Percentiles rank a stretch among this genome's conserved stretches.
phyloP scores from a whole-genome alignment of 2,888 invertebrate genomes.

The Cerastis leucographa region DNA sequence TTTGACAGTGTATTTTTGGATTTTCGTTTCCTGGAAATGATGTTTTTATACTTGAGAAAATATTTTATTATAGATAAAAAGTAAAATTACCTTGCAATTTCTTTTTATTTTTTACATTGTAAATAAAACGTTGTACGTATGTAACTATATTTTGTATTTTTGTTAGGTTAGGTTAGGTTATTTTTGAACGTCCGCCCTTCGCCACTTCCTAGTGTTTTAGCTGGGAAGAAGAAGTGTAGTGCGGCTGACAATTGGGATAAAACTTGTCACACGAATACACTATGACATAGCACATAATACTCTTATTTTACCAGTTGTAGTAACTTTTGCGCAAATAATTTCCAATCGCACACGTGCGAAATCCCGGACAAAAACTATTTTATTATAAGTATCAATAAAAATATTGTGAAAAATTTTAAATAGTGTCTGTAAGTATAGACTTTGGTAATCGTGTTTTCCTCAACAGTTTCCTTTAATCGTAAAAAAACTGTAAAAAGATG shows the following conservation, averaged over 20 bases:
- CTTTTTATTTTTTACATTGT: too few species aligned
- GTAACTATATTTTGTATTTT: too few species aligned
- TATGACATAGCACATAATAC: background rate
- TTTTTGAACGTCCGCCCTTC: too few species aligned
- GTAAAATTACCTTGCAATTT: too few species aligned
- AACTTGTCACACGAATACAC: background rate
- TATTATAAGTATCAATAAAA: background rate
- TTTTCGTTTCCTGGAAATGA: background rate
- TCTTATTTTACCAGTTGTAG: background rate
- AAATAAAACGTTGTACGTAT: too few species aligned
- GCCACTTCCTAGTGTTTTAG: too few species aligned
- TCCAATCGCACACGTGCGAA: background rate
- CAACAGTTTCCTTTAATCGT: background rate
- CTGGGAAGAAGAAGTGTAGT: too few species aligned
- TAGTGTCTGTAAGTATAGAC: background rate
- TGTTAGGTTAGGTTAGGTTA: too few species aligned
- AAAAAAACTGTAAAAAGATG: background rate
- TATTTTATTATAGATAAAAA: background rate
- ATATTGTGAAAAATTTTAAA: background rate
- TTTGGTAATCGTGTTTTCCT: background rate
- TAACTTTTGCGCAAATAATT: background rate
- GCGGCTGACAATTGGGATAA: background rate
- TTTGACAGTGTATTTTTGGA: background rate
- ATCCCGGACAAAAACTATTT: background rate
- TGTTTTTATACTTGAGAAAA: background rate